These are phyloP conservation scores for Nematolebias whitei DNA, from an alignment of 2,113 vertebrate species.

Conservation along the genomic window DNA sequence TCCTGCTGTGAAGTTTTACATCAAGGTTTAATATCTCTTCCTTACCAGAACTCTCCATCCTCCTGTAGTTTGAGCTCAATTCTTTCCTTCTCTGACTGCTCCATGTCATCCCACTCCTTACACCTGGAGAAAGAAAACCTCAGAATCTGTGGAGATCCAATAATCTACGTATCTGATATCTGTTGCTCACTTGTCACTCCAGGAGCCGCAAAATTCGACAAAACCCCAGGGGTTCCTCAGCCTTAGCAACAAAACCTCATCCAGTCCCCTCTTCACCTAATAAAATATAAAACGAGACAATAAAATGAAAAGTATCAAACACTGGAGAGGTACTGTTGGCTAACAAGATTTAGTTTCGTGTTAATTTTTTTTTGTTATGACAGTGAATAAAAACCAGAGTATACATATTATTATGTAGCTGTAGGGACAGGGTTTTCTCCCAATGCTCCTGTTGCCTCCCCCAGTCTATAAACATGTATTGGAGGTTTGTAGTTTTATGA, in stretches of 20 bases:
- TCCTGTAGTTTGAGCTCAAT: conserved; percentile 73
- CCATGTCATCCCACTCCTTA: conserved; percentile 75
- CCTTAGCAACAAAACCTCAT: conserved; percentile 71
- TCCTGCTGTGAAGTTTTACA: not conserved
- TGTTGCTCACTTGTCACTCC: conserved; percentile 82
- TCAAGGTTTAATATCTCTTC: not conserved
- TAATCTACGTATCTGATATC: not conserved
- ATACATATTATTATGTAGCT: no score
- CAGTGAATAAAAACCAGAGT: no score
- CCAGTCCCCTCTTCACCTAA: conserved; percentile 67
- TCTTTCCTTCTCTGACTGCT: conserved; percentile 68
- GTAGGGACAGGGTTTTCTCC: no score
- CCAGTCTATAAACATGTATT: no score
- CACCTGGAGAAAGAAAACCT: conserved; percentile 59
- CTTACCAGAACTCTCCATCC: conserved; percentile 85
- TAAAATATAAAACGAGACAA: conserved; percentile 12
- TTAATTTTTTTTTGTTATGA: no score
- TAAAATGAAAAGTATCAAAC: not conserved
- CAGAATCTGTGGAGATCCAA: not conserved
- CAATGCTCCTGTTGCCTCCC: no score
- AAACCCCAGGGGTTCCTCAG: conserved; percentile 86
- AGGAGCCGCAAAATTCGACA: conserved; percentile 80
- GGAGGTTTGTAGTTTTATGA: no score
- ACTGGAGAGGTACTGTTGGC: not conserved
- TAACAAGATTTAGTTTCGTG: no score